phyloP scores from a whole-genome alignment of 2,113 vertebrate species.

The Ibidorhyncha struthersii region DNA sequence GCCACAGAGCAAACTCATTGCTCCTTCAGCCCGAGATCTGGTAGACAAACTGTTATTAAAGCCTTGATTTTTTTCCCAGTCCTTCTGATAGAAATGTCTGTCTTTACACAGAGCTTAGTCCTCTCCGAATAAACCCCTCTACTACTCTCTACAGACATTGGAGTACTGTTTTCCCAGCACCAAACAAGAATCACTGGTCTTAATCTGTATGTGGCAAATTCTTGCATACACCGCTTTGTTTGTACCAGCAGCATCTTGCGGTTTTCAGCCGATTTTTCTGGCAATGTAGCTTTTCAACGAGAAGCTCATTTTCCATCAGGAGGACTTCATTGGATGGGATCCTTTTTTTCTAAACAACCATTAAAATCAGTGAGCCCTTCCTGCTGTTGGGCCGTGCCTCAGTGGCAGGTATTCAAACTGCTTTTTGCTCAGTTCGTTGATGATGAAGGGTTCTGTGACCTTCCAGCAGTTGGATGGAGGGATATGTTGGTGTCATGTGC shows the following conservation, averaged over 20 bases:
- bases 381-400: not conserved
- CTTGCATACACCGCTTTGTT: not conserved
- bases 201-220: not conserved
- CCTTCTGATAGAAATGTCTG: not conserved
- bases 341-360: not conserved
- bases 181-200: not conserved
- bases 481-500: not conserved
- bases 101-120: not conserved
- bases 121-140: not conserved
- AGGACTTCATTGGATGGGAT: not conserved
- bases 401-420: not conserved
- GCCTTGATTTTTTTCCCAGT: not conserved
- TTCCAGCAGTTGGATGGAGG: not conserved
- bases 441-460: not conserved
- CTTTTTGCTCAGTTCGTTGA: not conserved
- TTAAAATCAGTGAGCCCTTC: not conserved
- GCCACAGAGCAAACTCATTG: rapidly evolving
- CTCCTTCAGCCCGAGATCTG: not conserved
- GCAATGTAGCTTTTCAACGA: not conserved
- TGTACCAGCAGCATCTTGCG: not conserved
- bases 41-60: not conserved
- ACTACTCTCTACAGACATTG: rapidly evolving
- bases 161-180: not conserved
- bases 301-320: not conserved
- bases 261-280: not conserved